phyloP scores from a whole-genome alignment of 2,888 invertebrate species.

The Aphidius colemani region DNA sequence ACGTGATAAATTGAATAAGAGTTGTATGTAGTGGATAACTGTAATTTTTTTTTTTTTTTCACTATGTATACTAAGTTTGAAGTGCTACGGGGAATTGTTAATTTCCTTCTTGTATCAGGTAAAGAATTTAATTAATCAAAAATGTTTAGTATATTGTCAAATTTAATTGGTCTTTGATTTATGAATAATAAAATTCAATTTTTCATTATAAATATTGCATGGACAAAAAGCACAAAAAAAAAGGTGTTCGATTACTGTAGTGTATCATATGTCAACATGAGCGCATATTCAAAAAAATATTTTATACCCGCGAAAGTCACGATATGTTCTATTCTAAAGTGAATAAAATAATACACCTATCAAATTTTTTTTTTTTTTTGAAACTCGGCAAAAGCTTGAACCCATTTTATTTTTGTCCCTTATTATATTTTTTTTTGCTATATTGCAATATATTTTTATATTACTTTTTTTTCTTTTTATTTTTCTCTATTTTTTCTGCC shows the following conservation, averaged over 20 bases:
- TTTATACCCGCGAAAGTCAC: too few species aligned
- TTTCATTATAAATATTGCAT: too few species aligned
- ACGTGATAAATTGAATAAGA: slow-evolving; percentile 12
- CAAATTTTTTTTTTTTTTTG: too few species aligned
- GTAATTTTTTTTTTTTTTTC: background rate
- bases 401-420: background rate
- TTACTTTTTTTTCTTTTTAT: slow-evolving; percentile 10
- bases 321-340: too few species aligned
- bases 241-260: too few species aligned
- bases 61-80: slow-evolving; percentile 54
- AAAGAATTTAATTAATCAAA: slow-evolving; percentile 21
- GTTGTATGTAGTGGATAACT: background rate
- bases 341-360: too few species aligned
- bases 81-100: slow-evolving; percentile 51
- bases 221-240: too few species aligned
- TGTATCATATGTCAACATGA: too few species aligned
- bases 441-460: background rate
- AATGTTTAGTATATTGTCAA: background rate
- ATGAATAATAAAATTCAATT: too few species aligned
- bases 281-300: too few species aligned
- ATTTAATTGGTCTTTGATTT: background rate
- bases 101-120: slow-evolving; percentile 55
- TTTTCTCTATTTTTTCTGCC: background rate
- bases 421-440: slow-evolving; percentile 1
- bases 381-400: too few species aligned